Percentiles rank a stretch among this genome's conserved stretches.
phyloP scores from a whole-genome alignment of 2,797 vertebrate genomes.

The Anguilla pacifica region DNA sequence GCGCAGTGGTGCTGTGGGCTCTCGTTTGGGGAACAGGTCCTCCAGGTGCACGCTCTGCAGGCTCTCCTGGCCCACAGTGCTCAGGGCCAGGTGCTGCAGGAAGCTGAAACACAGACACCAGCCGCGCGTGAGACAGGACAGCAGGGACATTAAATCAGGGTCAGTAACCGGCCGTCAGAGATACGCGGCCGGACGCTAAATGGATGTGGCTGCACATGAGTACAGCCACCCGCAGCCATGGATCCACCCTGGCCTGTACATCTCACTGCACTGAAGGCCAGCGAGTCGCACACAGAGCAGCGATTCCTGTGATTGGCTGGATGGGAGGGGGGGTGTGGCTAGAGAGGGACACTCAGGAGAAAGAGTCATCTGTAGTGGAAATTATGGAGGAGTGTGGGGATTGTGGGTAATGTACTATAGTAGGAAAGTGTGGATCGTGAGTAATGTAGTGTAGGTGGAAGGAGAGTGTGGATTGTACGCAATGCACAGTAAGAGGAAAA shows the following conservation, averaged over 20 bases:
- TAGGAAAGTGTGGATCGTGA: neutral
- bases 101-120: slow-evolving; percentile 72
- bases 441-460: neutral
- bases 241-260: too few relatives aligned
- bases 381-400: neutral
- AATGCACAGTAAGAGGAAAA: neutral
- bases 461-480: neutral
- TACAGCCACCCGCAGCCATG: too few relatives aligned
- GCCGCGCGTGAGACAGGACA: neutral
- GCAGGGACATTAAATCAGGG: neutral
- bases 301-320: too few relatives aligned
- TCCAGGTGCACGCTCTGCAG: slow-evolving; percentile 83
- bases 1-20: slow-evolving; percentile 56
- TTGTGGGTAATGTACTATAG: neutral
- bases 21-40: slow-evolving; percentile 75
- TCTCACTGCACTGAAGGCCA: too few relatives aligned
- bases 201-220: too few relatives aligned
- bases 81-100: slow-evolving; percentile 84
- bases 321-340: too few relatives aligned
- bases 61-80: slow-evolving; percentile 83
- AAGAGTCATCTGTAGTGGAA: neutral
- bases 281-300: too few relatives aligned
- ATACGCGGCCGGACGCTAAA: too few relatives aligned
- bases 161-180: neutral
- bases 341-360: too few relatives aligned